Base-by-base conservation (phyloP, 1,140 invertebrate genomes). In the Lepidurus arcticus region DNA sequence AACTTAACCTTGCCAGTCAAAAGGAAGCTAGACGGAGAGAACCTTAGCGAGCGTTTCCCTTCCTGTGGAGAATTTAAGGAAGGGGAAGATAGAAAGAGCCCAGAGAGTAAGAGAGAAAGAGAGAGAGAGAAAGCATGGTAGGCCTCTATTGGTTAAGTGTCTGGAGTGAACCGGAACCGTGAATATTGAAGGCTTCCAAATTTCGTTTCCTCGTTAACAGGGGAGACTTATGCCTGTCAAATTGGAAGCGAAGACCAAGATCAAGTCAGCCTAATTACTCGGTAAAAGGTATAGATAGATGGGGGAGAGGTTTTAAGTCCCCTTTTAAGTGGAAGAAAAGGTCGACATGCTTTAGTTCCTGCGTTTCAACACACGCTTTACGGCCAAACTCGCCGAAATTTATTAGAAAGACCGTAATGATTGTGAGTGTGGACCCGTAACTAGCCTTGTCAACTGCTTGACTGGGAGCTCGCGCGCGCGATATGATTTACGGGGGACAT, bases 1-100 rank as follows among this genome's bases (percentile, higher is more conserved):
- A 65, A 65, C 53, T 16, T 65, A 65, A 16, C 53, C 53, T 65
- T 65, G 53, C 53, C 53, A 65, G 53, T 65, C 53, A 65, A 65
- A 34, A 65, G 53, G 53, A 65, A 65, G 53, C 53, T 65, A 65
- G 53, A n/a, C 16, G 13, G 16, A 65, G 53, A 21, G 53, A 65
- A 7, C 16, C 16, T 11, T 47, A 1, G 47, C 1, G 21, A 65
- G 4, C 4, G 21, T 13, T 65, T 65, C 53, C 53, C 53, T 65
- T 65, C 53, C 53, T 65, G n/a, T 65, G 16, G 53, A 4, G 34
- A 34, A 34, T 2, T 2, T 34, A 34, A 34, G 34, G 34, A 34
- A 34, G 34, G 34, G 34, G 4, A 34, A 34, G 34, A 2, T 34
- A 34, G 34, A 34, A 34, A 34, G 34, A 34, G 1, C 26, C 26